Evolutionary conservation across 2,888 invertebrate species (phyloP).

Genomic region (Halictus ligatus): DNA sequence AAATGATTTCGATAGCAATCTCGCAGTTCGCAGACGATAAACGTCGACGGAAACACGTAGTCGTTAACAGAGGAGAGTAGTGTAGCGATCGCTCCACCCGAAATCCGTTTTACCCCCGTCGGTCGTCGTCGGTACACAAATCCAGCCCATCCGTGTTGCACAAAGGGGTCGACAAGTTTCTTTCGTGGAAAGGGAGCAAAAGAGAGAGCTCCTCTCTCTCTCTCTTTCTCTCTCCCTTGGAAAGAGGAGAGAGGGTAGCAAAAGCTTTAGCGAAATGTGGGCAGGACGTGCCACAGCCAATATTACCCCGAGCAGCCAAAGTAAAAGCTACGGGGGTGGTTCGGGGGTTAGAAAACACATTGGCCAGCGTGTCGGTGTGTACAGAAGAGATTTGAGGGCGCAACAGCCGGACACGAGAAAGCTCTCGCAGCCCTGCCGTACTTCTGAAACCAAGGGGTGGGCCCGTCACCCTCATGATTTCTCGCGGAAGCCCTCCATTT

Average conservation of each 20-base stretch:
- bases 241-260: conserved; percentile 39
- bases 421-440: conserved; percentile 78
- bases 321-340: conserved; percentile 24
- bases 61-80: neutral
- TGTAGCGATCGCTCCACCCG: neutral
- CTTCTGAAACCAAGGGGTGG: conserved; percentile 57
- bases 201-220: neutral
- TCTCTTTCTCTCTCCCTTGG: neutral
- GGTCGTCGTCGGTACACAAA: conserved; percentile 27
- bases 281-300: conserved; percentile 64
- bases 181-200: neutral
- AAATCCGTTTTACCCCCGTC: conserved; percentile 15
- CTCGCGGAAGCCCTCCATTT: conserved; percentile 62
- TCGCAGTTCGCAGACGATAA: conserved; percentile 8
- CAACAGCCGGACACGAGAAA: conserved; percentile 81
- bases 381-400: conserved; percentile 75
- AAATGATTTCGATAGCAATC: neutral
- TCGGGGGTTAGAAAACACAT: conserved; percentile 47
- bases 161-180: conserved; percentile 36
- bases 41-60: neutral
- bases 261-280: conserved; percentile 59
- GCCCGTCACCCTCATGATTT: conserved; percentile 14
- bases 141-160: conserved; percentile 13
- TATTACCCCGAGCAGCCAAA: conserved; percentile 55
- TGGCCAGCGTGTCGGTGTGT: conserved; percentile 57